Percentiles rank a stretch among this genome's conserved stretches.
These are phyloP conservation scores for Phalacrocorax carbo DNA, from an alignment of 2,113 vertebrate species.

Conservation along the genomic window DNA sequence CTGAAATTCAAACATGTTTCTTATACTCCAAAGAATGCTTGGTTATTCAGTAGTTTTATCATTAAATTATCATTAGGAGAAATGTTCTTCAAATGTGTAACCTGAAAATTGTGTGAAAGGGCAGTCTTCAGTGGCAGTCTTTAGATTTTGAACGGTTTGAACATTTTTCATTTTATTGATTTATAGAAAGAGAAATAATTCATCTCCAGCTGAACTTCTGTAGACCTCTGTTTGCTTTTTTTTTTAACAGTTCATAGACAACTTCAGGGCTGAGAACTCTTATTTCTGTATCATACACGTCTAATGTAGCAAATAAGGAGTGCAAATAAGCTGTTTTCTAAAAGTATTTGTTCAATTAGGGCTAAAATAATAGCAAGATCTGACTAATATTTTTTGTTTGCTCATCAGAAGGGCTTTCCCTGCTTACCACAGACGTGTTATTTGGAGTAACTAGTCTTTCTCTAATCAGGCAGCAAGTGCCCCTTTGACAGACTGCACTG, in stretches of 20 bases:
- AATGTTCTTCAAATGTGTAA: not conserved
- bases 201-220: not conserved
- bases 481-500: not conserved
- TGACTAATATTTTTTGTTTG: not conserved
- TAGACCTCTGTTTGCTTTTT: not conserved
- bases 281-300: not conserved
- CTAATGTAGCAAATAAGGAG: not conserved
- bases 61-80: not conserved
- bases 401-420: not conserved
- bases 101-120: not conserved
- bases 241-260: not conserved
- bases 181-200: not conserved
- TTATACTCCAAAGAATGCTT: not conserved
- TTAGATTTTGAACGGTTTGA: not conserved
- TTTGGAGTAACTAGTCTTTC: not conserved
- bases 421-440: not conserved
- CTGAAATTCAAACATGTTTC: not conserved
- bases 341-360: not conserved
- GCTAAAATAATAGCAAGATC: not conserved
- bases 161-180: not conserved
- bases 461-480: not conserved
- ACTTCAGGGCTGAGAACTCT: not conserved
- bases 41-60: not conserved
- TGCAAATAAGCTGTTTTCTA: not conserved
- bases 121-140: not conserved